Evolutionary conservation across 2,113 vertebrate genomes (phyloP).

Genomic region (Pseudorectes ferrugineus): DNA sequence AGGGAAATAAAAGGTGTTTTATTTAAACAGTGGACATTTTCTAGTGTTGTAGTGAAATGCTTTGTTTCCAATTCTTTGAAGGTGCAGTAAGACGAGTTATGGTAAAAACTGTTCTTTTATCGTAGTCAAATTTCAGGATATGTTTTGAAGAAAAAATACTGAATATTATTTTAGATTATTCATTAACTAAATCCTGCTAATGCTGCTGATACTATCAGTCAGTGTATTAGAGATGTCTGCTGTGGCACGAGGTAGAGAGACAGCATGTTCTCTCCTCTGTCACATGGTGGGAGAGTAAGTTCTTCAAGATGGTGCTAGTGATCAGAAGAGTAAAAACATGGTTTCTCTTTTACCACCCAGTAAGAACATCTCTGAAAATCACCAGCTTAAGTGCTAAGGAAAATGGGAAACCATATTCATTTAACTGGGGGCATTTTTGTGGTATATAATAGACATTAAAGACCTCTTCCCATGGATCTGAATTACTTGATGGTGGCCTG

Average conservation of each 20-base stretch:
- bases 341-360: not conserved
- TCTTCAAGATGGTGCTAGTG: not conserved
- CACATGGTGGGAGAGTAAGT: not conserved
- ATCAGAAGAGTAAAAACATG: not conserved
- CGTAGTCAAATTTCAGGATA: not conserved
- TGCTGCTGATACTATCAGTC: not conserved
- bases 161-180: not conserved
- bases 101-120: not conserved
- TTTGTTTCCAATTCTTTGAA: not conserved
- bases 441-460: not conserved
- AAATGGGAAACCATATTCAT: not conserved
- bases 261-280: not conserved
- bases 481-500: not conserved
- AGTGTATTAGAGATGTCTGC: not conserved
- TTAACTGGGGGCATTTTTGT: not conserved
- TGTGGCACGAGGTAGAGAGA: not conserved
- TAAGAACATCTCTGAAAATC: not conserved
- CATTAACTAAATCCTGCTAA: not conserved
- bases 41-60: not conserved
- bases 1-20: not conserved
- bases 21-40: not conserved
- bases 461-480: not conserved
- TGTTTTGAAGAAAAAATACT: not conserved
- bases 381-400: not conserved
- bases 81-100: accelerated